phyloP scores from a whole-genome alignment of 2,113 vertebrate genomes.

The Proterorhinus semilunaris region DNA sequence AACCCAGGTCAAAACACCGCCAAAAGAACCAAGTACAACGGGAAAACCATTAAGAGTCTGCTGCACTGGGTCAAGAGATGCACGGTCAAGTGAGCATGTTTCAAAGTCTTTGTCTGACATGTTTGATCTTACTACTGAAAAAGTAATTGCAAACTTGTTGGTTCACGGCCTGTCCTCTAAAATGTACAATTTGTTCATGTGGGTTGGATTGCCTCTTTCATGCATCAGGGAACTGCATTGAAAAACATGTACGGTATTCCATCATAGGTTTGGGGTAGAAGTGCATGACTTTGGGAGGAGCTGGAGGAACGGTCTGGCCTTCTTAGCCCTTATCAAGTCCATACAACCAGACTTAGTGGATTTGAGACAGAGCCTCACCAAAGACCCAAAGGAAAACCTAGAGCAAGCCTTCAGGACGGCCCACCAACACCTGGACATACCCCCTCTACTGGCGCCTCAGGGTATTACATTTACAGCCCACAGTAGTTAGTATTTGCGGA shows the following conservation, averaged over 20 bases:
- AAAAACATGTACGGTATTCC: neutral
- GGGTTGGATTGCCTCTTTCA: neutral
- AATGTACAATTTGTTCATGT: too few species aligned
- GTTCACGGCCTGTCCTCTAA: too few species aligned
- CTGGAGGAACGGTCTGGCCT: constrained; percentile 89
- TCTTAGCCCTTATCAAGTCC: constrained; percentile 87
- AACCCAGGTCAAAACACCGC: constrained; percentile 74
- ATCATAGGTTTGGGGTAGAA: constrained; percentile 81
- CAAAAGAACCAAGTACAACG: constrained; percentile 80
- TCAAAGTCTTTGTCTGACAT: neutral
- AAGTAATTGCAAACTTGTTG: neutral
- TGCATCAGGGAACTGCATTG: neutral
- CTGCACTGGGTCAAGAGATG: constrained; percentile 87
- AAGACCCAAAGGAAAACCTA: constrained; percentile 79
- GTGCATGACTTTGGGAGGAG: constrained; percentile 88
- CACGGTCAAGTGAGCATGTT: constrained; percentile 82
- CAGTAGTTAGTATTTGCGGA: neutral
- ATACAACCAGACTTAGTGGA: constrained; percentile 85
- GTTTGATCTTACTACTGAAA: neutral
- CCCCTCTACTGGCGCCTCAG: constrained; percentile 87
- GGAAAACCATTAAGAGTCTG: constrained; percentile 85
- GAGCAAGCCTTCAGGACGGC: constrained; percentile 84
- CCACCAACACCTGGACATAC: constrained; percentile 78
- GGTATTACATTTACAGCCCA: constrained; percentile 65
- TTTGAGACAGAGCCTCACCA: constrained; percentile 81